Conservation (phyloP, 2,113 vertebrate species). For the Cepphus grylle region DNA sequence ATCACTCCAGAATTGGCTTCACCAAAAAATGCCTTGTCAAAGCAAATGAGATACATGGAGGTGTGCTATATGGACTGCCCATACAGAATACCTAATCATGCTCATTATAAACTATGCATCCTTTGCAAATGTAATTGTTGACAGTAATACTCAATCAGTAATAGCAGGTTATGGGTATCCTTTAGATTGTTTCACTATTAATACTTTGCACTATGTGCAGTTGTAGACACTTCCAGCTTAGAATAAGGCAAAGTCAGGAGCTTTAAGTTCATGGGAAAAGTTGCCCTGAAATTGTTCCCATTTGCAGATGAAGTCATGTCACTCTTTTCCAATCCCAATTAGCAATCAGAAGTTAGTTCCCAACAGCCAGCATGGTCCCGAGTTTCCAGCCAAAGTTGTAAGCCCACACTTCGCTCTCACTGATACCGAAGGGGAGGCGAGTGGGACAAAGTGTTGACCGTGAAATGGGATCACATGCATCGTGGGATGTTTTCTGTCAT, state of each 20-base stretch:
- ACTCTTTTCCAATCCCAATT: not conserved
- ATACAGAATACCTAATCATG: not conserved
- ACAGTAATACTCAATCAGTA: not conserved
- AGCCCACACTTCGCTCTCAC: not conserved
- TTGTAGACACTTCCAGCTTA: not conserved
- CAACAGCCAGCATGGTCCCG: not conserved
- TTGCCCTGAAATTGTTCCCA: not conserved
- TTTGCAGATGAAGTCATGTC: not conserved
- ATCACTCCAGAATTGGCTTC: not conserved
- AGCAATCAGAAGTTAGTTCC: not conserved
- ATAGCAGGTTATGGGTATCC: not conserved
- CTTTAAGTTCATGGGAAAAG: not conserved
- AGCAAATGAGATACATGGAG: not conserved
- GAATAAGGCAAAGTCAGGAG: not conserved
- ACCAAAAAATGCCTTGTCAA: conserved; percentile 1
- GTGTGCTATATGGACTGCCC: not conserved
- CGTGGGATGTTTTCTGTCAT: not conserved
- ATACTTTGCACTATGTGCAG: not conserved
- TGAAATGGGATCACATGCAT: not conserved
- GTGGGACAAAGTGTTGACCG: not conserved
- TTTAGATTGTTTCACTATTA: not conserved
- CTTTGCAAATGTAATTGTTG: not conserved
- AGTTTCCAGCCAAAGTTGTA: not conserved
- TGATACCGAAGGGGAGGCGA: fast-evolving
- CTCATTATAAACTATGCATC: not conserved